phyloP scores from a whole-genome alignment of 30 jellyfish, hydroid and myxozoan species.

The Chrysaora quinquecirrha region DNA sequence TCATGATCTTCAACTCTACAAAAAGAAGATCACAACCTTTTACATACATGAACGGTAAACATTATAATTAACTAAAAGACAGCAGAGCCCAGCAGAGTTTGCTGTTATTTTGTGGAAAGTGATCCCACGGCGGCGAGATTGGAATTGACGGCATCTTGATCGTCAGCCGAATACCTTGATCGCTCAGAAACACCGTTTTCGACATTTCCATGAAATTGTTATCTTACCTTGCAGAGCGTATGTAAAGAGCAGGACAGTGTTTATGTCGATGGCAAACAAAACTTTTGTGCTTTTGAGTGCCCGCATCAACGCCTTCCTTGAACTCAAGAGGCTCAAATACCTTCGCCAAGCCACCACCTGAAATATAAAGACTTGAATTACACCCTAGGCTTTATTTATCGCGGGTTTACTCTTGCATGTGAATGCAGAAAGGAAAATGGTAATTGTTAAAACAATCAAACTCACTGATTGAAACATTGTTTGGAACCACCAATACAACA shows the following conservation, averaged over 20 bases:
- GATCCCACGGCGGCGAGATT: too few species aligned
- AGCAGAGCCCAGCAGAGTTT: background rate
- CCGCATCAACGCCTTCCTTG: constrained; percentile 31
- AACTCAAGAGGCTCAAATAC: constrained; percentile 55
- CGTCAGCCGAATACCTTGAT: too few species aligned
- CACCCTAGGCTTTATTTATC: too few species aligned
- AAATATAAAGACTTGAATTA: too few species aligned
- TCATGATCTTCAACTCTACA: constrained; percentile 97
- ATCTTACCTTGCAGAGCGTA: constrained; percentile 89
- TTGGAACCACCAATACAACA: constrained; percentile 68
- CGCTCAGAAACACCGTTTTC: background rate
- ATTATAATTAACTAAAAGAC: background rate
- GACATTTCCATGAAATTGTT: background rate
- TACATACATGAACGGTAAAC: background rate
- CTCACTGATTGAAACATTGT: background rate
- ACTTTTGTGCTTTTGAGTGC: constrained; percentile 14
- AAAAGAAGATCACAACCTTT: background rate
- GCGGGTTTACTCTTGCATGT: too few species aligned
- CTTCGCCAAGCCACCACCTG: constrained; percentile 38
- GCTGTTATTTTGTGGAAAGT: too few species aligned
- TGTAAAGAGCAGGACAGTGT: constrained; percentile 87
- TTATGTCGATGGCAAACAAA: constrained; percentile 76
- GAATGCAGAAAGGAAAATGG: too few species aligned
- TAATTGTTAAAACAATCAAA: background rate
- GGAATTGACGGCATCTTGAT: too few species aligned